These are phyloP conservation scores for Vulpes vulpes DNA, from an alignment of 2,113 vertebrate species.

Conservation along the genomic window DNA sequence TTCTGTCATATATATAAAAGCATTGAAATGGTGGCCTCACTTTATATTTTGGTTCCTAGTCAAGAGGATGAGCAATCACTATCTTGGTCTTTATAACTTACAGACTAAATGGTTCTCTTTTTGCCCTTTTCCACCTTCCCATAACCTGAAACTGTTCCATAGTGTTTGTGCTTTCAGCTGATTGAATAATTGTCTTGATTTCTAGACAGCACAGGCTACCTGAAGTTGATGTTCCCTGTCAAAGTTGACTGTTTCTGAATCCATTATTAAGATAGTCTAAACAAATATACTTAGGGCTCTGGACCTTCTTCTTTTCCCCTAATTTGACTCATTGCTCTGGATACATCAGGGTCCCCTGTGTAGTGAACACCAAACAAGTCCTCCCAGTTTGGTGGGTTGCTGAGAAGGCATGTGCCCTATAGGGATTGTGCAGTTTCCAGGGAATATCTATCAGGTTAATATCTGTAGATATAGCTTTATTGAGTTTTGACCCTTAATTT, in stretches of 20 bases:
- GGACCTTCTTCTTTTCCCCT: neutral
- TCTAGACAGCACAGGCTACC: neutral
- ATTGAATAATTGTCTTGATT: neutral
- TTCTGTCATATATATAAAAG: neutral
- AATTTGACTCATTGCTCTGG: neutral
- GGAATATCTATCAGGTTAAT: neutral
- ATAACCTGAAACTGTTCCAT: neutral
- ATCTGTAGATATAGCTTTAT: constrained; percentile 5
- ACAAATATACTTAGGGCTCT: neutral
- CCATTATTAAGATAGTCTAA: neutral
- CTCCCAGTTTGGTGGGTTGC: neutral
- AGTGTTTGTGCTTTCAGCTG: neutral
- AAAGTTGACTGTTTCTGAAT: neutral
- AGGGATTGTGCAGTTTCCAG: neutral
- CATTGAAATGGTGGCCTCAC: neutral
- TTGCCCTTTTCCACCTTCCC: neutral
- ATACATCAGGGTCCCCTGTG: neutral
- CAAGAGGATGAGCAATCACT: neutral
- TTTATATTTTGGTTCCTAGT: neutral
- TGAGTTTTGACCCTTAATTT: neutral
- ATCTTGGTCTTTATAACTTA: neutral
- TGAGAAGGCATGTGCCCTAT: neutral
- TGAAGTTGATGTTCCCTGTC: neutral
- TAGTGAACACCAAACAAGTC: neutral
- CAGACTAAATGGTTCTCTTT: neutral